Percentiles rank a stretch among this genome's conserved stretches.
Evolutionary conservation across 2,113 vertebrate genomes (phyloP).

Genomic region (Ictalurus furcatus): DNA sequence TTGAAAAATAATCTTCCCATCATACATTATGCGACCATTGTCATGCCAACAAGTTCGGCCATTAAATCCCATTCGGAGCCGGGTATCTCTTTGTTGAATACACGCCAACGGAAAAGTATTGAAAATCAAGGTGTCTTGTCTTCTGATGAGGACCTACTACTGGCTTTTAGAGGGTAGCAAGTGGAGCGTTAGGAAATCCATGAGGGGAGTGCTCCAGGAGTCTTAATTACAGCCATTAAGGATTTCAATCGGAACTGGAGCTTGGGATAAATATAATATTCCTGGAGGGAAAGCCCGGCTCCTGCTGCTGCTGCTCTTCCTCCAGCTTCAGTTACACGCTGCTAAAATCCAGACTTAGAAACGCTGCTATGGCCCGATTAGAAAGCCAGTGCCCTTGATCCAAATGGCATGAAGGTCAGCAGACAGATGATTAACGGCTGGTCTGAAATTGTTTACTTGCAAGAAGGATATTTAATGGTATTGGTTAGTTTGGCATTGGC

Average conservation of each 20-base stretch:
- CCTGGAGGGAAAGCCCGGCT: slow-evolving; percentile 11
- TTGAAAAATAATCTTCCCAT: background rate
- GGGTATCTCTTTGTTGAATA: background rate
- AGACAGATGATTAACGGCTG: slow-evolving; percentile 22
- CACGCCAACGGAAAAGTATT: slow-evolving; percentile 1
- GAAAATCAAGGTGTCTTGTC: slow-evolving; percentile 52
- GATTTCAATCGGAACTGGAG: slow-evolving; percentile 36
- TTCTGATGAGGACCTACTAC: slow-evolving; percentile 6
- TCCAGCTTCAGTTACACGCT: background rate
- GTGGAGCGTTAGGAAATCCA: background rate
- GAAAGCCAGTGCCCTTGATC: slow-evolving; percentile 29
- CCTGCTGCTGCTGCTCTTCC: background rate
- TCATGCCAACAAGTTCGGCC: background rate
- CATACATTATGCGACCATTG: slow-evolving; percentile 5
- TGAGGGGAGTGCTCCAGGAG: slow-evolving; percentile 6
- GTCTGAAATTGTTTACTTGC: slow-evolving; percentile 2
- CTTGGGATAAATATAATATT: slow-evolving; percentile 42
- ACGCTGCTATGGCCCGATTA: background rate
- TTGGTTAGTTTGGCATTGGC: background rate
- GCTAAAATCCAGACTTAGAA: slow-evolving; percentile 11
- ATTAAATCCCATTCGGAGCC: slow-evolving; percentile 33
- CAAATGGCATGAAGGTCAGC: background rate
- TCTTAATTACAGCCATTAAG: slow-evolving; percentile 53
- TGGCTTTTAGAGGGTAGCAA: background rate
- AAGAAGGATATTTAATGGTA: background rate